Evolutionary conservation across 2,888 invertebrate species (phyloP).

Genomic region (Pammene fasciana): DNA sequence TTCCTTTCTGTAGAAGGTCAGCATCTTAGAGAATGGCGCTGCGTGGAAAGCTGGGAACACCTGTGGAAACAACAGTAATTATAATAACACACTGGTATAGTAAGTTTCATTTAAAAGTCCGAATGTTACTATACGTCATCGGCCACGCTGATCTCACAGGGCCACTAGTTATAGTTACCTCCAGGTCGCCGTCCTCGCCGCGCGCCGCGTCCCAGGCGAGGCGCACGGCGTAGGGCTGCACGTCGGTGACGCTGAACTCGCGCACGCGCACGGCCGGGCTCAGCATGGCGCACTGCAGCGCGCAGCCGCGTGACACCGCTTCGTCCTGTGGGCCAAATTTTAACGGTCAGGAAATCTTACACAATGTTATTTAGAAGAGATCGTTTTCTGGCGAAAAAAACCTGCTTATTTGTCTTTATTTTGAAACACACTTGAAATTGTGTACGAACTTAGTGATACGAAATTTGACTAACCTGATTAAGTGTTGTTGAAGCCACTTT

Average conservation of each 20-base stretch:
- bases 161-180: conserved; percentile 74
- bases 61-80: conserved; percentile 52
- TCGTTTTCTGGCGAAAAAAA: no score
- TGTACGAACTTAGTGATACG: no score
- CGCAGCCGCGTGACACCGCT: conserved; percentile 97
- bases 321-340: conserved; percentile 87
- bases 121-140: no score
- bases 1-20: conserved; percentile 95
- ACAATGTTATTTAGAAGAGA: no score
- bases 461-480: conserved; percentile 86
- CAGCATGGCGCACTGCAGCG: conserved; percentile 97
- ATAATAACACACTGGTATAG: neutral
- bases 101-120: neutral
- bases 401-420: no score
- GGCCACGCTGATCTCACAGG: no score
- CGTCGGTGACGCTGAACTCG: conserved; percentile 97
- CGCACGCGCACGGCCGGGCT: conserved; percentile 98
- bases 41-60: conserved; percentile 94
- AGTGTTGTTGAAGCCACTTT: conserved; percentile 96
- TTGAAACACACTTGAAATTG: no score
- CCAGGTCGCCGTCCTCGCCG: conserved; percentile 90
- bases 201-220: conserved; percentile 91
- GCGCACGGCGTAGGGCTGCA: conserved; percentile 94
- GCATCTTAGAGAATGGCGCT: conserved; percentile 96
- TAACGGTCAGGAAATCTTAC: no score